phyloP scores from a whole-genome alignment of 2,888 invertebrate species.

The Drosophila siamana region DNA sequence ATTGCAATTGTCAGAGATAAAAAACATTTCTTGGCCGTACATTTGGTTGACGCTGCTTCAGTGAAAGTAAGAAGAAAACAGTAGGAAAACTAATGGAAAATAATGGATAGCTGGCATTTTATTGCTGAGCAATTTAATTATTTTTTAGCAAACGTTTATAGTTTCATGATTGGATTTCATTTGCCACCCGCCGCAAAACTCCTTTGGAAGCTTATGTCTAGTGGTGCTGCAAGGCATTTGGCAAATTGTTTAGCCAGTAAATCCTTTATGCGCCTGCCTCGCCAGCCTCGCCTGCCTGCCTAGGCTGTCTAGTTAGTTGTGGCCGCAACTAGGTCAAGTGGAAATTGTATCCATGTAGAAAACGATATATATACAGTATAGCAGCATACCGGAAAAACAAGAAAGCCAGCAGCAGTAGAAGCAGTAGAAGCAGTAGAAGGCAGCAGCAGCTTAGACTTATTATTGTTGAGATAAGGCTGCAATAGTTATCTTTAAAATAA shows the following conservation, averaged over 20 bases:
- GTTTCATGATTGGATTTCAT: conserved; percentile 41
- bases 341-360: conserved; percentile 62
- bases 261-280: conserved; percentile 50
- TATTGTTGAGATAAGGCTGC: conserved; percentile 53
- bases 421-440: neutral
- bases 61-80: neutral
- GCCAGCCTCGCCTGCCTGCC: neutral
- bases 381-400: conserved; percentile 39
- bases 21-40: neutral
- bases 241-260: conserved; percentile 55
- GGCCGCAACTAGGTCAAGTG: conserved; percentile 69
- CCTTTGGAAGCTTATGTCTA: conserved; percentile 17
- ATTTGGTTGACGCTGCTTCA: too few relatives aligned
- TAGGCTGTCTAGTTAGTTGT: conserved; percentile 6
- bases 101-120: conserved; percentile 19
- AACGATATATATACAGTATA: neutral
- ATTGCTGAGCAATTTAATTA: conserved; percentile 40
- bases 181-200: conserved; percentile 18
- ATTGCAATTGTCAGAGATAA: conserved; percentile 10
- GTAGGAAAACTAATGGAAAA: neutral
- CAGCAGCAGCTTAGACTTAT: conserved; percentile 57
- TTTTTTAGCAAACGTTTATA: conserved; percentile 31
- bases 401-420: conserved; percentile 14
- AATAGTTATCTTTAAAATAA: conserved; percentile 72
- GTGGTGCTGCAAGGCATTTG: conserved; percentile 40